Evolutionary conservation across 2,888 invertebrate species (phyloP).

Genomic region (Lycocerus yunnanus): DNA sequence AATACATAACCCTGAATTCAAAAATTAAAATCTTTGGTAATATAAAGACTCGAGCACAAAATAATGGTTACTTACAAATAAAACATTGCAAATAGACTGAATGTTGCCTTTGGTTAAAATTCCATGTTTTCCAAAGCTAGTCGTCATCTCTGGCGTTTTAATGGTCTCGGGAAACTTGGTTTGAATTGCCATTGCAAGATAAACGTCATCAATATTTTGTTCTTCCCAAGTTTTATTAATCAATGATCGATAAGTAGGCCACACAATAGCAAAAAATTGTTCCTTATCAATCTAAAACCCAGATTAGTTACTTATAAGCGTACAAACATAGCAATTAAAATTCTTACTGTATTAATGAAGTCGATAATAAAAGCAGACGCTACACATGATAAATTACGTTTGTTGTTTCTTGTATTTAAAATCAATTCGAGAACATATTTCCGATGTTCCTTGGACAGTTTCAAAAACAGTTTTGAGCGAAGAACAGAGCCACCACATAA

Average conservation of each 20-base stretch:
- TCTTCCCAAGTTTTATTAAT: constrained; percentile 67
- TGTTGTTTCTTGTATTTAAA: constrained; percentile 62
- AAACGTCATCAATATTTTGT: constrained; percentile 68
- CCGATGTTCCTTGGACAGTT: constrained; percentile 59
- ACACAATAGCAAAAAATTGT: constrained; percentile 62
- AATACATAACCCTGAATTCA: too few species aligned
- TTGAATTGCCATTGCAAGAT: constrained; percentile 60
- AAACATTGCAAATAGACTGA: constrained; percentile 60
- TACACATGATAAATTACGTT: constrained; percentile 65
- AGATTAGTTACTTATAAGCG: not conserved
- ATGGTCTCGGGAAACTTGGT: constrained; percentile 59
- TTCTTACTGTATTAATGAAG: constrained; percentile 61
- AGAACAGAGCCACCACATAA: constrained; percentile 72
- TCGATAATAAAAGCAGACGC: constrained; percentile 66
- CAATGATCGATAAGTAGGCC: constrained; percentile 65
- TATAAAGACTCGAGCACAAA: too few species aligned
- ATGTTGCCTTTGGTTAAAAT: constrained; percentile 65
- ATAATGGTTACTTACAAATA: constrained; percentile 61
- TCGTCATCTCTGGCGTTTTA: constrained; percentile 60
- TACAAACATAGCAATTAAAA: not conserved
- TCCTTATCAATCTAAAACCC: constrained; percentile 58
- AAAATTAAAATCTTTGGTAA: too few species aligned
- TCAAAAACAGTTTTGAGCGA: constrained; percentile 64
- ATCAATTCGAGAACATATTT: constrained; percentile 55
- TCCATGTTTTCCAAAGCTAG: constrained; percentile 61